These are phyloP conservation scores for Drosophila willistoni DNA, from an alignment of 1,140 invertebrate genomes.

Conservation along the genomic window DNA sequence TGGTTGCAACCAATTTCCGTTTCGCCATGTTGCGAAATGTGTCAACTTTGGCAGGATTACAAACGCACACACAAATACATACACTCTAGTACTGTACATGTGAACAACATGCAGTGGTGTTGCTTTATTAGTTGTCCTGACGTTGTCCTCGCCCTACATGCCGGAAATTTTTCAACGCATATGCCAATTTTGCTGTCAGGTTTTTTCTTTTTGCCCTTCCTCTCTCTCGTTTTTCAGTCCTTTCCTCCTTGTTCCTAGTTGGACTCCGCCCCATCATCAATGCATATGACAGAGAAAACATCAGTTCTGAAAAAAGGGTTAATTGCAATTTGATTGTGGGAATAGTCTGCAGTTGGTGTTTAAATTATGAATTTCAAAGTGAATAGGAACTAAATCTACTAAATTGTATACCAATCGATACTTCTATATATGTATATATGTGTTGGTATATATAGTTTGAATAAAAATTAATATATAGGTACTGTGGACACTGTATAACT, in stretches of 20 bases:
- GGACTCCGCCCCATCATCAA: constrained; percentile 31
- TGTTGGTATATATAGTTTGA: no score
- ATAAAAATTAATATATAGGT: no score
- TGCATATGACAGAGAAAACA: constrained; percentile 23
- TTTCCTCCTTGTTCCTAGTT: background rate
- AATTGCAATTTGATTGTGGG: constrained; percentile 69
- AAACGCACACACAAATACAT: constrained; percentile 39
- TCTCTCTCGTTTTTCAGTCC: constrained; percentile 19
- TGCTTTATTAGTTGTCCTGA: constrained; percentile 63
- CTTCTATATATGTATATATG: no score
- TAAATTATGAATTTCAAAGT: constrained; percentile 45
- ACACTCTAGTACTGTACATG: background rate
- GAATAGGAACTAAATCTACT: background rate
- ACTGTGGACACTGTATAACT: no score
- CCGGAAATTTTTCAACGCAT: constrained; percentile 73
- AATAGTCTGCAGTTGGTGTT: constrained; percentile 50
- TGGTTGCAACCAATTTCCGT: constrained; percentile 68
- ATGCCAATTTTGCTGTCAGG: constrained; percentile 74
- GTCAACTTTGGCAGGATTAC: constrained; percentile 74
- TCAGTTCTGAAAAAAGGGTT: constrained; percentile 40
- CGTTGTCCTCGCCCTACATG: constrained; percentile 32
- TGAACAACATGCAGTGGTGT: constrained; percentile 24
- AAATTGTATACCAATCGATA: background rate
- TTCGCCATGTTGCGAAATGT: constrained; percentile 72
- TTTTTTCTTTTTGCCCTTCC: constrained; percentile 42